Evolutionary conservation across 2,113 vertebrate genomes (phyloP).

Genomic region (Microtus ochrogaster): DNA sequence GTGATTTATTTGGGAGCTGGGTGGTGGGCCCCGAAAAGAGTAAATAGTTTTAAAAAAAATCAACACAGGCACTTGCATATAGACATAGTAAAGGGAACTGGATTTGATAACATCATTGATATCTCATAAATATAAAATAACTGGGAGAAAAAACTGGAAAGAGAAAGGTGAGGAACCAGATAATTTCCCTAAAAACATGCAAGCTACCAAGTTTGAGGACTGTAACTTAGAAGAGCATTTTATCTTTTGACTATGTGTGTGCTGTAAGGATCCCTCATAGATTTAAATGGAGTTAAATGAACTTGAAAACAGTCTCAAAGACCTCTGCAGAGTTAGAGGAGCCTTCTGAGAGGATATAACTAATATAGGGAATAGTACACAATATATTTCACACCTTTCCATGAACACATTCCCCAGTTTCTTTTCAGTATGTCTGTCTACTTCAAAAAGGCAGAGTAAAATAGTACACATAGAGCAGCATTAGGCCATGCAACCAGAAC

Average conservation of each 20-base stretch:
- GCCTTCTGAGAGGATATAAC: background rate
- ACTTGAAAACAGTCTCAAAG: conserved; percentile 9
- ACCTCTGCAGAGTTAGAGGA: background rate
- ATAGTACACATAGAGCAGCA: background rate
- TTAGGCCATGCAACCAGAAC: background rate
- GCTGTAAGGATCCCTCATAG: background rate
- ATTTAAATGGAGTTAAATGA: background rate
- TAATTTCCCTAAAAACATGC: background rate
- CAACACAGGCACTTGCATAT: background rate
- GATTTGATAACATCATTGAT: background rate
- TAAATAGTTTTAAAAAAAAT: too few relatives aligned
- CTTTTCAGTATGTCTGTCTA: background rate
- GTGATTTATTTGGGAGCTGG: too few relatives aligned
- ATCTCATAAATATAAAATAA: background rate
- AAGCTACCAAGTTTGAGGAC: background rate
- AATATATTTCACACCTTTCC: background rate
- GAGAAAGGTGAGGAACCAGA: background rate
- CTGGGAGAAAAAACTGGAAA: background rate
- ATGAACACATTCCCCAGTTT: background rate
- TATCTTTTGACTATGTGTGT: background rate
- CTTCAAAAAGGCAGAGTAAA: background rate
- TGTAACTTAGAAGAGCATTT: background rate
- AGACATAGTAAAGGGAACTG: background rate
- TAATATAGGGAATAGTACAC: background rate
- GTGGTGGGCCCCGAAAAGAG: too few relatives aligned